Evolutionary conservation across 2,797 vertebrate genomes (phyloP), one percentile per base, ranked within the genome.

Genomic region (Trematomus bernacchii): DNA sequence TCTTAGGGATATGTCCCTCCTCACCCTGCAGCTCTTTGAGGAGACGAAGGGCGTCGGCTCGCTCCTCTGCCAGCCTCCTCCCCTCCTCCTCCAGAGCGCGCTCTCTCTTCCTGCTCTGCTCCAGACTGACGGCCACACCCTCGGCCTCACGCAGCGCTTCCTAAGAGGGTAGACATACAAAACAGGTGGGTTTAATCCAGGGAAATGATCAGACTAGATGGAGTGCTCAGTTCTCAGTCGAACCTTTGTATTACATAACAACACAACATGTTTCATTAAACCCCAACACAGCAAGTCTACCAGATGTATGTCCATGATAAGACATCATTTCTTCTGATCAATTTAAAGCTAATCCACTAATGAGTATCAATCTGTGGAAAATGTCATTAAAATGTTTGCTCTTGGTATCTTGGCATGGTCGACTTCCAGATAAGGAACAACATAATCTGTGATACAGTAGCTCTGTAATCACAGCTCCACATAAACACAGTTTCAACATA

Each of bases 1-100:
- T n/a, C n/a, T 43, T 10, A 40, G n/a, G 21, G 23, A 76, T 58
- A 40, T 55, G 30, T 61, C 42, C 16, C 6, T 72, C 30, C 90
- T 93, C 86, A 95, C 95, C 94, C 76, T 95, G 92, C 62, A 95
- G 80, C 73, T 96, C 95, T 83, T 91, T 94, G 69, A 95, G 85
- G 18, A 91, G 92, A 74, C 59, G 84, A 71, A 94, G 86, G 75
- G 94, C 88, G 71, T 95, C 89, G 12, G 85, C 89, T 69, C 78
- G 88, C 71, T 96, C 94, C 64, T 94, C 91, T 19, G 79, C 73
- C 77, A 95, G 88, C 55, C 84, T 94, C 85, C 84, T 94, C 82
- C 93, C 89, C 74, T 95, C 93, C 81, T 94, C 93, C 76, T 96
- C 94, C 63, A 96, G 85, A 53, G 55, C 79, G 70, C 66, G 75